phyloP scores from a whole-genome alignment of 2,113 vertebrate species.

The Ptyas mucosa region DNA sequence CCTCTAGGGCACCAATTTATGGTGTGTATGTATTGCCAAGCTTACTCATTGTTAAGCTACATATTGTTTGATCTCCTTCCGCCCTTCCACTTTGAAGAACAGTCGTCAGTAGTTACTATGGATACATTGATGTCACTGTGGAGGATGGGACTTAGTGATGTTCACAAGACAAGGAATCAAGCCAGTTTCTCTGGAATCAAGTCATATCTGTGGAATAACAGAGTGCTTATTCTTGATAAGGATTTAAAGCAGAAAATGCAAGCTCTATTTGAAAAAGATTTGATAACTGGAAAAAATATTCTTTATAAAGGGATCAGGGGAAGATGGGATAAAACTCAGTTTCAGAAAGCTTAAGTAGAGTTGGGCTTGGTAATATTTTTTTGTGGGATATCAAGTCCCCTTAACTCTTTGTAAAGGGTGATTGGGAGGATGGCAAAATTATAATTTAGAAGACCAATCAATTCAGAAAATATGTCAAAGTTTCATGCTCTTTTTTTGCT shows the following conservation, averaged over 20 bases:
- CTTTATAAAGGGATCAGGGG: too few relatives aligned
- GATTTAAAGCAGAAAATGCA: neutral
- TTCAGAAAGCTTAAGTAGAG: neutral
- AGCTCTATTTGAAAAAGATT: neutral
- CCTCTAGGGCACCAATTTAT: neutral
- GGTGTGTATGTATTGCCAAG: neutral
- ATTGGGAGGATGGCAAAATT: neutral
- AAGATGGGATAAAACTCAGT: neutral
- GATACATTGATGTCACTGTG: slow-evolving; percentile 12
- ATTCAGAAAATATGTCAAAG: neutral
- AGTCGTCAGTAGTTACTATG: neutral
- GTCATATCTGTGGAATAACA: neutral
- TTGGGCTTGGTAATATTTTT: neutral
- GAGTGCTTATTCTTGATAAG: neutral
- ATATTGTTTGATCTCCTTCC: slow-evolving; percentile 25
- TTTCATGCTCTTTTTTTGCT: neutral
- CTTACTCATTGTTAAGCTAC: slow-evolving; percentile 23
- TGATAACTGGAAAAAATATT: neutral
- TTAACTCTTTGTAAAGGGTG: neutral
- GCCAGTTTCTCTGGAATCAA: neutral
- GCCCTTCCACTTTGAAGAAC: slow-evolving; percentile 32
- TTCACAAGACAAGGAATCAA: slow-evolving; percentile 1
- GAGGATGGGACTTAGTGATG: neutral
- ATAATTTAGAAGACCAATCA: neutral
- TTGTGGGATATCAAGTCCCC: neutral